phyloP scores from a whole-genome alignment of 1,140 invertebrate genomes.

The Trigoniulus corallinus region DNA sequence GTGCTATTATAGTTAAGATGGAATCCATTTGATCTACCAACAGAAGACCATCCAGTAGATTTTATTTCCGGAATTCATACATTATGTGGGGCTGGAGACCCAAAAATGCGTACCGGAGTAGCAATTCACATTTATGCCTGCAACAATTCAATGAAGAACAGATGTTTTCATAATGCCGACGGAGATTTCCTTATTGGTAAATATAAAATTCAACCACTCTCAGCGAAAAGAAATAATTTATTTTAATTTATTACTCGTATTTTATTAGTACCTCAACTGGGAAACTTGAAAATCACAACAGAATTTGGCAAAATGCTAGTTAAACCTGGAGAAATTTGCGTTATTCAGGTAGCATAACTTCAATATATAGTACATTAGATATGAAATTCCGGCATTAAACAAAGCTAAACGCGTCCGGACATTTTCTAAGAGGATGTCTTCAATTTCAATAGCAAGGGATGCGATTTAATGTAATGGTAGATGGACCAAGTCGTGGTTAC shows the following conservation, averaged over 20 bases:
- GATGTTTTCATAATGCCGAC: constrained; percentile 84
- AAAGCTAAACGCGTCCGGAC: too few species aligned
- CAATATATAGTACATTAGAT: neutral
- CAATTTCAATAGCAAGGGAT: too few species aligned
- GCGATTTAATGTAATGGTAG: too few species aligned
- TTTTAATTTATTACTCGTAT: neutral
- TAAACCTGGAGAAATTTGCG: constrained; percentile 88
- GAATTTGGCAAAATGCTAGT: constrained; percentile 85
- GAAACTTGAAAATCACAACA: constrained; percentile 64
- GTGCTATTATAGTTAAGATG: constrained; percentile 71
- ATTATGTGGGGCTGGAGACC: constrained; percentile 84
- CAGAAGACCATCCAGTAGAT: constrained; percentile 41
- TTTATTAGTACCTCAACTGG: constrained; percentile 76
- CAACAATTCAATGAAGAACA: constrained; percentile 72
- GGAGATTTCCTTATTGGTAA: constrained; percentile 90
- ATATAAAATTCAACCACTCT: constrained; percentile 11
- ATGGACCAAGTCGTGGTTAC: neutral
- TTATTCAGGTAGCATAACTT: constrained; percentile 49
- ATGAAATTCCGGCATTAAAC: too few species aligned
- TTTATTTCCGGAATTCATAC: constrained; percentile 84
- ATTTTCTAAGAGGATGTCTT: too few species aligned
- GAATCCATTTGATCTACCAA: constrained; percentile 79
- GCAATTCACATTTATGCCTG: constrained; percentile 81
- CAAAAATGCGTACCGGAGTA: constrained; percentile 55
- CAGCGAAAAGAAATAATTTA: too few species aligned